A percentile compares a stretch with the other conserved stretches of the same genome.
Evolutionary conservation across 2,888 invertebrate species (phyloP).

Genomic region (Dendrolimus houi): DNA sequence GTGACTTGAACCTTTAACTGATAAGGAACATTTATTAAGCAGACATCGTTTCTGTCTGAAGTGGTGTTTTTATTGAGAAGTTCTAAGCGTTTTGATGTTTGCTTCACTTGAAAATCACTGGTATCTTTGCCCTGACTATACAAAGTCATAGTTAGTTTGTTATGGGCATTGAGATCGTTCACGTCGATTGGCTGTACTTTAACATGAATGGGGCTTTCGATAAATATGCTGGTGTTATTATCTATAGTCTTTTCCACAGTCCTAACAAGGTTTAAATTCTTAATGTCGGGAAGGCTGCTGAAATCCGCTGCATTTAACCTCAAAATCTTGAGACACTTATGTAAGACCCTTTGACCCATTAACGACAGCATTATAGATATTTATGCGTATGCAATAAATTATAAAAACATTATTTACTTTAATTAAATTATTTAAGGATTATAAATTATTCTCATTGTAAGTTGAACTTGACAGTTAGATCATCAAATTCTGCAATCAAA

Average conservation of each 20-base stretch:
- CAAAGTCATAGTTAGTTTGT: slow-evolving; percentile 62
- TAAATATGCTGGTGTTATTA: slow-evolving; percentile 61
- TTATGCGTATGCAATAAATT: slow-evolving; percentile 9
- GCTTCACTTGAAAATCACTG: slow-evolving; percentile 66
- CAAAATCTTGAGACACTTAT: slow-evolving; percentile 68
- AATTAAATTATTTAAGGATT: slow-evolving; percentile 30
- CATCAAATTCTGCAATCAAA: slow-evolving; percentile 1
- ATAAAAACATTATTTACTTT: slow-evolving; percentile 29
- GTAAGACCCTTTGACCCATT: slow-evolving; percentile 50
- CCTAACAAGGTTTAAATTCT: slow-evolving; percentile 60
- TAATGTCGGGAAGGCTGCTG: slow-evolving; percentile 57
- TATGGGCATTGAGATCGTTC: slow-evolving; percentile 57
- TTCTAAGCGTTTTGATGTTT: slow-evolving; percentile 62
- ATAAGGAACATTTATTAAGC: slow-evolving; percentile 66
- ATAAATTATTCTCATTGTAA: slow-evolving; percentile 21
- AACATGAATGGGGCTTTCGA: slow-evolving; percentile 71
- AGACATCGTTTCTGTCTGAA: slow-evolving; percentile 59
- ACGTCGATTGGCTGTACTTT: slow-evolving; percentile 66
- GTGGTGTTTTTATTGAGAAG: slow-evolving; percentile 57
- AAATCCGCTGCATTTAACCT: slow-evolving; percentile 66
- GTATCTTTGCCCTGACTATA: slow-evolving; percentile 62
- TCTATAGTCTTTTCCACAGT: slow-evolving; percentile 69
- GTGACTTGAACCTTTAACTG: slow-evolving; percentile 62
- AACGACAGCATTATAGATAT: slow-evolving; percentile 49
- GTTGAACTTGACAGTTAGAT: slow-evolving; percentile 25